Evolutionary conservation across 2,888 invertebrate genomes (phyloP), one percentile per base, ranked within the genome.

Genomic region (Halictus ligatus): DNA sequence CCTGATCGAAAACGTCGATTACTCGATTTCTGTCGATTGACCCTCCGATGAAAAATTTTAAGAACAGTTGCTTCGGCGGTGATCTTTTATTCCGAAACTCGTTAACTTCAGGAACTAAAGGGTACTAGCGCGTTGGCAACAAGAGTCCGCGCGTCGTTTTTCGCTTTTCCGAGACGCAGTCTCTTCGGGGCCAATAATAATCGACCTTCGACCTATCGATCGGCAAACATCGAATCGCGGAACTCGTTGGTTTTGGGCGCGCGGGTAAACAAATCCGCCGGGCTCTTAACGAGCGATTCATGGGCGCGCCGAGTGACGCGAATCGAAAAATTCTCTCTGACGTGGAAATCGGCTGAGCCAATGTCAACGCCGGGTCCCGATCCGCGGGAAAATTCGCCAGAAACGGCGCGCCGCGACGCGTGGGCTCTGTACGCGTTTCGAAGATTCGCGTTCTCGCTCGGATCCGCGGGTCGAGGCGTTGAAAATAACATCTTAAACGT

Each of bases 401-500:
- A 2, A 35, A 35, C 35, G 35, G 35, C 3, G 35, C 35, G 35
- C 35, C 3, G 35, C 58, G 58, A n/a, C 25, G 60, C 60, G 60
- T 25, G 25, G 13, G 60, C 60, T 60, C 35, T 35, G 43, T 54
- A 3, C 54, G 21, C 21, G 21, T 50, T 50, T 54, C 21, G 6
- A 2, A 54, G 21, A 21, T 54, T 15, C 7, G 60, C 60, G 60
- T 60, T 25, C 60, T 64, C 60, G 29, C 13, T 64, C 29, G 60
- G 60, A 64, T 64, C 60, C 25, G 15, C 60, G 86, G 89, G 88
- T 86, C 90, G 75, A 89, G 87, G 89, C 84, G 93, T 94, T 94
- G 92, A 93, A 94, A 94, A 94, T 94, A 94, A 94, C 92, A 92
- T 92, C 92, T 93, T 89, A 89, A 93, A 92, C 92, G 94, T 92